phyloP scores from a whole-genome alignment of 1,140 invertebrate genomes.

The Hypsibius dujardini region DNA sequence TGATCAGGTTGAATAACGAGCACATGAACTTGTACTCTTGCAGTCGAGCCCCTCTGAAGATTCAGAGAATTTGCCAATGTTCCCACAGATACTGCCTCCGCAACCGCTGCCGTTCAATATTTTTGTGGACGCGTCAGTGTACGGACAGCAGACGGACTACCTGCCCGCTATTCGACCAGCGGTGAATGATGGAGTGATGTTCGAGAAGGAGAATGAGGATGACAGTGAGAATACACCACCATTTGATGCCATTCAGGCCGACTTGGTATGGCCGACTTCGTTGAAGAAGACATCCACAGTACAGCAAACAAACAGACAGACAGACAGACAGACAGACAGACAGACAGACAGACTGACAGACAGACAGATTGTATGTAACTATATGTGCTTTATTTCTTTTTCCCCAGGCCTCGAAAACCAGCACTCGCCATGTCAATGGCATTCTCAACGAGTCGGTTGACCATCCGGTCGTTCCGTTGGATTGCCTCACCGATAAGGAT shows the following conservation, averaged over 20 bases:
- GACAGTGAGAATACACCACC: slow-evolving; percentile 3
- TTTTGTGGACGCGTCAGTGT: not conserved
- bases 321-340: too few relatives aligned
- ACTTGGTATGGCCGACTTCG: not conserved
- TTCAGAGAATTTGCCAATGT: not conserved
- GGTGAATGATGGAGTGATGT: not conserved
- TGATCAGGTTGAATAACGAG: too few relatives aligned
- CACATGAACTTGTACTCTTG: too few relatives aligned
- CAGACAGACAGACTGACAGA: too few relatives aligned
- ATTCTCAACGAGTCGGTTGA: not conserved
- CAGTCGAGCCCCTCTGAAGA: not conserved
- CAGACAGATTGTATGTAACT: too few relatives aligned
- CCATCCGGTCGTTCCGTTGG: not conserved
- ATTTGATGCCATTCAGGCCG: too few relatives aligned
- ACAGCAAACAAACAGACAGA: not conserved
- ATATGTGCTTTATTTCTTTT: not conserved
- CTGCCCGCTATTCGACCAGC: not conserved
- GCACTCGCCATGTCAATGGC: not conserved
- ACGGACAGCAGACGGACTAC: not conserved
- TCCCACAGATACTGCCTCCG: not conserved
- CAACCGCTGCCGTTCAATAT: too few relatives aligned
- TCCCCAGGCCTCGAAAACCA: not conserved
- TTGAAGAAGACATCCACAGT: not conserved
- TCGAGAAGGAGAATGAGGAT: not conserved
- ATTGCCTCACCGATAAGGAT: not conserved